A percentile compares a stretch with the other conserved stretches of the same genome.
phyloP scores from a whole-genome alignment of 2,797 vertebrate species.

The Microctenopoma stevenorrisi region DNA sequence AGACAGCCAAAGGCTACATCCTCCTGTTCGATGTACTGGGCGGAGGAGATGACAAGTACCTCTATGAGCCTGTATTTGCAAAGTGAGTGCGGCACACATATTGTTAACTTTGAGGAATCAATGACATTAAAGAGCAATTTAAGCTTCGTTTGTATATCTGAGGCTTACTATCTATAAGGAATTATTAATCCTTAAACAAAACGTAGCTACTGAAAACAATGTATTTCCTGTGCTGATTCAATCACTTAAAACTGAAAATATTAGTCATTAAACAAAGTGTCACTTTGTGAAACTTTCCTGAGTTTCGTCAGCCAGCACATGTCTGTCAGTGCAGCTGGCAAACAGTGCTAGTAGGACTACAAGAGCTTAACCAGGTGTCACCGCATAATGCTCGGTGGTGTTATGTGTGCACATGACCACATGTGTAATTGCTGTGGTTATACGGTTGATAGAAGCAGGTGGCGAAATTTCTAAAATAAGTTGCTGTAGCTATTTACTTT shows the following conservation, averaged over 20 bases:
- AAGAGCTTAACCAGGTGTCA: background rate
- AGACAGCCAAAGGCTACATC: conserved; percentile 96
- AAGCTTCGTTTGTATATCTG: background rate
- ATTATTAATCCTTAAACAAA: background rate
- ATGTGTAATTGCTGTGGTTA: conserved; percentile 1
- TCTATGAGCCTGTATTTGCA: conserved; percentile 95
- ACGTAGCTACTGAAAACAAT: background rate
- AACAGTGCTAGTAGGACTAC: background rate
- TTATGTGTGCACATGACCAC: conserved; percentile 1
- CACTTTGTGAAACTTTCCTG: background rate
- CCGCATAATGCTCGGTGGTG: conserved; percentile 7
- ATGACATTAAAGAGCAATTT: background rate
- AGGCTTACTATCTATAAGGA: background rate
- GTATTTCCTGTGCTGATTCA: background rate
- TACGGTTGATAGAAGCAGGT: background rate
- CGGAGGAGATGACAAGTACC: conserved; percentile 89
- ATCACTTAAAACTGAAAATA: background rate
- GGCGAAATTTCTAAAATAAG: too few species aligned
- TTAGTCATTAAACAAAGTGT: background rate
- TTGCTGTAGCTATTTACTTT: too few species aligned
- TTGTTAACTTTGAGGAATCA: background rate
- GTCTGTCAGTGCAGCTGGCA: conserved; percentile 7
- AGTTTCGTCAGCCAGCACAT: conserved; percentile 1
- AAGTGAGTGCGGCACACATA: conserved; percentile 86
- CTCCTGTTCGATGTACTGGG: conserved; percentile 93